Base-by-base conservation (phyloP, 1,140 invertebrate genomes). In the Pseudomyrmex cubaensis region DNA sequence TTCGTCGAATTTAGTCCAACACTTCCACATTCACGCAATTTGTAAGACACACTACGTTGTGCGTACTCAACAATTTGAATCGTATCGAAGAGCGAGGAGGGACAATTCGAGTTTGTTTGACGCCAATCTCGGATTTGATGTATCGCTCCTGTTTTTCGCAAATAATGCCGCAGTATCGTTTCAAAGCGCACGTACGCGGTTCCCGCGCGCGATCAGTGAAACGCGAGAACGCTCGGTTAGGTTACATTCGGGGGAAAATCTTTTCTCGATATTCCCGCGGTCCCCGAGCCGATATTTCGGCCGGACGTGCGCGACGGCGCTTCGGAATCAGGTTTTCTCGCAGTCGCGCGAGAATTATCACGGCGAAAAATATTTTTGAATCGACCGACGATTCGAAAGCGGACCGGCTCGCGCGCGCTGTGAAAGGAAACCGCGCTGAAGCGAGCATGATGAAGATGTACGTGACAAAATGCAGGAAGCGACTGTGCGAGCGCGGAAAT, bases 401-500 rank as follows among this genome's bases (percentile, higher is more conserved):
- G 66, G 9, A 52, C 46, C 20, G 69, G 57, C 70, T 25, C 35
- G 20, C 44, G 35, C 63, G 62, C 64, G 25, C 13, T 63, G 74
- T 63, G 74, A 20, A 72, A 56, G 83, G 67, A 80, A 63, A 57
- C 48, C 73, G 57, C 44, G 64, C 22, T 80, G 82, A 75, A 83
- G 82, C 61, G 73, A 83, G 78, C 61, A 59, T 66, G 73, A 83
- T 83, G 82, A 77, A 76, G 82, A 83, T 66, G 74, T 83, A 83
- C 82, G 82, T 83, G 82, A 83, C 82, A 83, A 83, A 83, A 83
- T 83, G 82, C 62, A 66, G 73, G 82, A 77, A 83, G 80, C 80
- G 50, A 22, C 54, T 72, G 66, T 72, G 66, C 66, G 25, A 50
- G 76, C 66, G 66, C 66, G 78, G 70, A 82, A 75, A 82, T 82